Percentiles rank a stretch among this genome's conserved stretches.
Conservation (phyloP, 2,888 invertebrate genomes). For the Barypeithes pellucidus region DNA sequence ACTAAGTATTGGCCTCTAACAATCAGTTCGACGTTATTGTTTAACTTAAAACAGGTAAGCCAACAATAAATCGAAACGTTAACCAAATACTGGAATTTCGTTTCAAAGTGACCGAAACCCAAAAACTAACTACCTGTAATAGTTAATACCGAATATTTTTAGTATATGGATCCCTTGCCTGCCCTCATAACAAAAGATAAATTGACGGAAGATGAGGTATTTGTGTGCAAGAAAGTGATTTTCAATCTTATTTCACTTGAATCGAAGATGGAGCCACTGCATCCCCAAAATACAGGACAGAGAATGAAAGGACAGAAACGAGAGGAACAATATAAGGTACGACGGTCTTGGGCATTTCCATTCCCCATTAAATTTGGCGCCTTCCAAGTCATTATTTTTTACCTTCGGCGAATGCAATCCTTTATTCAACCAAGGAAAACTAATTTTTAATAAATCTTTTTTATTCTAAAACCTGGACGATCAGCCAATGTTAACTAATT, state of each 20-base stretch:
- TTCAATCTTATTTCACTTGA: conserved; percentile 87
- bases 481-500: too few species aligned
- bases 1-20: conserved; percentile 93
- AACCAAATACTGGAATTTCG: too few species aligned
- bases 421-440: too few species aligned
- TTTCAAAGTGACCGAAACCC: too few species aligned
- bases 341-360: too few species aligned
- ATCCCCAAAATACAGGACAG: conserved; percentile 79
- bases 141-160: conserved; percentile 55
- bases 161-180: conserved; percentile 88
- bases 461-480: too few species aligned
- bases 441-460: too few species aligned
- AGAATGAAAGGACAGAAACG: conserved; percentile 77
- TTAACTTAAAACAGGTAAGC: conserved; percentile 83
- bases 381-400: too few species aligned
- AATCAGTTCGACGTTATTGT: conserved; percentile 90
- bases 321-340: conserved; percentile 89
- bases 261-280: conserved; percentile 86
- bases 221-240: conserved; percentile 89
- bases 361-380: too few species aligned
- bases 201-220: conserved; percentile 88
- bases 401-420: too few species aligned
- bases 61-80: too few species aligned
- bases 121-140: too few species aligned
- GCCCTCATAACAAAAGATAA: conserved; percentile 86